These are phyloP conservation scores for Philhelius pedissequus DNA, from an alignment of 2,888 invertebrate genomes.

Conservation along the genomic window DNA sequence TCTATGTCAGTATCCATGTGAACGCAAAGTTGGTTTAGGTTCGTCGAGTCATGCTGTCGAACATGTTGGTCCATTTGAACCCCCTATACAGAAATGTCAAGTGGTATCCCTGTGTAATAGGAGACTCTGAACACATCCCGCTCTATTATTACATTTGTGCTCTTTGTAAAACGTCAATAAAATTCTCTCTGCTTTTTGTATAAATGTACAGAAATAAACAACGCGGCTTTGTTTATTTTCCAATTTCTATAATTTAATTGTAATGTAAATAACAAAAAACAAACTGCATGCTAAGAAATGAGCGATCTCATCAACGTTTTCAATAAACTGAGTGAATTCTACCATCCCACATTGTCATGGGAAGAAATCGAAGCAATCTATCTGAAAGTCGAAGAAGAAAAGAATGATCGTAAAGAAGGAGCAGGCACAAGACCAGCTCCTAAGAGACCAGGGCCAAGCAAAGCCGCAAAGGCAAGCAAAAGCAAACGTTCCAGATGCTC, in stretches of 20 bases:
- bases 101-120: too few species aligned
- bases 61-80: too few species aligned
- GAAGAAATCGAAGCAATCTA: constrained; percentile 72
- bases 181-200: constrained; percentile 43
- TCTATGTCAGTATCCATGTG: too few species aligned
- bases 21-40: too few species aligned
- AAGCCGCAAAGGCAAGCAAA: background rate
- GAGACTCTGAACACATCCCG: background rate
- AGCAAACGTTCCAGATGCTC: background rate
- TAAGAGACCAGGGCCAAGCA: background rate
- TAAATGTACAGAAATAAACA: background rate
- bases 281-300: constrained; percentile 69
- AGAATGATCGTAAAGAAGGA: background rate
- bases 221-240: background rate
- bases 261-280: background rate
- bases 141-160: background rate
- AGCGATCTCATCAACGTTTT: constrained; percentile 74
- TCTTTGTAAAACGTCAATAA: background rate
- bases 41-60: too few species aligned
- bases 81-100: too few species aligned
- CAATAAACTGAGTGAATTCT: constrained; percentile 72
- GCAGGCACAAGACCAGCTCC: constrained; percentile 9
- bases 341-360: constrained; percentile 72
- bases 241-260: background rate
- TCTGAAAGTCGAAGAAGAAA: constrained; percentile 46